Base-by-base conservation (phyloP, 1,140 invertebrate genomes). In the Nixonia krombeini region DNA sequence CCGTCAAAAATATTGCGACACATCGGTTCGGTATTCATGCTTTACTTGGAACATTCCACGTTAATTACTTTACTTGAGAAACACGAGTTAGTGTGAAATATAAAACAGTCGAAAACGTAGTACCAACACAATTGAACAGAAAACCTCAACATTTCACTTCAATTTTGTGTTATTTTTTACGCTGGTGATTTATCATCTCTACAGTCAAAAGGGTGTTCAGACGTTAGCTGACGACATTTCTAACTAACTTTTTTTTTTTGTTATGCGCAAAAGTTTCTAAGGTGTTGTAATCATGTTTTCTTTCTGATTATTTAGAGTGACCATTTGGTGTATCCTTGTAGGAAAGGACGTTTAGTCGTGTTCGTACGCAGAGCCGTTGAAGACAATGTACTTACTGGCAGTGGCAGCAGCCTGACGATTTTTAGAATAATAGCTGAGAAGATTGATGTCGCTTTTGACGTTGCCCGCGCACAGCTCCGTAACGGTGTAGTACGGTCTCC, bases 371-470 rank as follows among this genome's bases (percentile, higher is more conserved):
- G n/a, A n/a, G n/a, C n/a, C n/a, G 35, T 16, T 37, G 15, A 16
- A 15, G 17, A 16, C 17, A 42, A n/a, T 21, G 12, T 75, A 84
- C 83, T 85, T 66, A 84, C 83, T 83, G 63, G 78, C 81, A 73
- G 72, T 76, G 63, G 87, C 86, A 56, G 89, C 89, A 70, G 88
- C 89, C 58, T 88, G 87, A 51, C 90, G 88, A 80, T 91, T 91
- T 86, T 91, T 91, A 78, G 88, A 87, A 82, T 93, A 93, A 85
- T 89, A 92, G 76, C 91, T 92, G 68, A 92, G 87, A 70, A 91
- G 87, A 72, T 90, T 91, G 74, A 93, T 90, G 83, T 92, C 91
- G 77, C 87, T 91, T 78, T 88, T 88, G 64, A 89, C 83, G 58
- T 86, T 81, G 51, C 85, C 80, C 38, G 84, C 84, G 47, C 76